phyloP scores from a whole-genome alignment of 2,113 vertebrate genomes.

The Rhodinocichla rosea region DNA sequence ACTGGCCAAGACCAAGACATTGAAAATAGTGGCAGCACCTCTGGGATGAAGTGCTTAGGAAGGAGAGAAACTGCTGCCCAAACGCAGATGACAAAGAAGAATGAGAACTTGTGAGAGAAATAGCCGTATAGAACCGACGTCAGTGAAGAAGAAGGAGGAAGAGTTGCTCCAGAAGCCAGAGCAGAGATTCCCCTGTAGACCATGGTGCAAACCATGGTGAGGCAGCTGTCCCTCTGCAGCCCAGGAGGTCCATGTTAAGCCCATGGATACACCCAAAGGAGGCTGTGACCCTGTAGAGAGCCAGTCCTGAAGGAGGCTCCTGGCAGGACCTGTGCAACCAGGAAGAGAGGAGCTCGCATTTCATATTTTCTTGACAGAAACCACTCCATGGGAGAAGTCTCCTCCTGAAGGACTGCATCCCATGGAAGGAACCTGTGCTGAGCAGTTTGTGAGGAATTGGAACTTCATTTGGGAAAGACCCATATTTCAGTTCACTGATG shows the following conservation, averaged over 20 bases:
- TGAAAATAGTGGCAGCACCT: accelerated
- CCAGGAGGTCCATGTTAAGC: accelerated
- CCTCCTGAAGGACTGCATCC: background rate
- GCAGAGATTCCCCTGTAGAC: background rate
- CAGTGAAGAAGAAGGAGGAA: background rate
- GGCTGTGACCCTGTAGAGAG: accelerated
- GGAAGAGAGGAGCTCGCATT: background rate
- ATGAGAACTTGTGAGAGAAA: background rate
- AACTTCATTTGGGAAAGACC: background rate
- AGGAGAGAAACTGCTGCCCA: background rate
- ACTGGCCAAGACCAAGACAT: accelerated
- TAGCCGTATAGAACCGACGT: background rate
- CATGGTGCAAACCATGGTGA: background rate
- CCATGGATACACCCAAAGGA: background rate
- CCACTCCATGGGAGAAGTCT: accelerated
- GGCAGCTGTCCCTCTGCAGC: background rate
- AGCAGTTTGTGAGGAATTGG: background rate
- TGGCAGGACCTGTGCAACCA: background rate
- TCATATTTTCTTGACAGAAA: background rate
- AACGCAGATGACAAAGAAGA: background rate
- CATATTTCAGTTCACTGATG: accelerated
- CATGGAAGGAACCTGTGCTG: background rate
- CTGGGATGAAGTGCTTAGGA: background rate
- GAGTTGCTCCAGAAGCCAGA: accelerated
- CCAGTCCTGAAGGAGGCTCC: accelerated